Evolutionary conservation across 2,113 vertebrate genomes (phyloP), one percentile per base, ranked within the genome.

Genomic region (Apodemus speciosus): DNA sequence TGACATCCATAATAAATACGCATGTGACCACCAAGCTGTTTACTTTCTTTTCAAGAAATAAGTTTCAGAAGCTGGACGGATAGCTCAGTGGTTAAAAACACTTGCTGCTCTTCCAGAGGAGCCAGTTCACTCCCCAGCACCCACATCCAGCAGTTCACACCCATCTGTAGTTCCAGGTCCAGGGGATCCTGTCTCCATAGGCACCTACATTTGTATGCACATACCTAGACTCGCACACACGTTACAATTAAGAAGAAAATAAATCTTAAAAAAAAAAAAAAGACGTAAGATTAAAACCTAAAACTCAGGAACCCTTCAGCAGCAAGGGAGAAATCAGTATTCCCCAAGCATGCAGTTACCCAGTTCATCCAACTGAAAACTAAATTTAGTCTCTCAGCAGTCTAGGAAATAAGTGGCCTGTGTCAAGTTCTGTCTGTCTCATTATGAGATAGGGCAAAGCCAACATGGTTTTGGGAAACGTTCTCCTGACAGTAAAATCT

Each of bases 381-480:
- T 76, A 88, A 73, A 81, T 73, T 84, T 91, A 89, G 38, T 56
- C 14, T 88, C 53, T 58, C 6, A 16, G 49, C 60, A 93, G 66
- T 35, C 85, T 8, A 40, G 27, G 56, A 73, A 91, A 88, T 72
- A 51, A 86, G 60, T 40, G 79, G 62, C 32, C 8, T 11, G 43
- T 27, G 43, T 79, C 38, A 91, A 71, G 51, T 11, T 62, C 85
- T 72, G 40, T 27, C n/a, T 92, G 87, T 92, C 71, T 94, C 56
- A 73, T 71, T 69, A 68, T 27, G 53, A 81, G 88, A 93, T 64
- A 91, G 90, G 76, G 53, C 5, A 68, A 95, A 93, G 25, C 60
- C 93, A 91, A 81, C 64, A n/a, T 0, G 10, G 13, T 25, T 79
- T 93, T 56, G 40, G 62, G 46, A 90, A 58, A 86, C n/a, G 15